Conservation (phyloP, 2,888 invertebrate genomes). For the Heliconius ismenius region DNA sequence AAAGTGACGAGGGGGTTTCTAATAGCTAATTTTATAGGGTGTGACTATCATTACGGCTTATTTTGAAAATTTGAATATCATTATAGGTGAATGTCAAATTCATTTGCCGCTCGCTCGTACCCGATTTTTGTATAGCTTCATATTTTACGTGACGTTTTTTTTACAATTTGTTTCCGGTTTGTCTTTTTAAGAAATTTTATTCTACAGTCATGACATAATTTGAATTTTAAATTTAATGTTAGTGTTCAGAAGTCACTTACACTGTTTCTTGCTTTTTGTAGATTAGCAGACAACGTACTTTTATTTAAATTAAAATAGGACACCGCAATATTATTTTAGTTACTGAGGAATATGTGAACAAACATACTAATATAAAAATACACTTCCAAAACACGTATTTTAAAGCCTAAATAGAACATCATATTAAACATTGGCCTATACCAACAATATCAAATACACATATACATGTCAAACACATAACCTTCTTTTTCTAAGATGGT, state of each 20-base stretch:
- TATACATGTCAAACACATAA: neutral
- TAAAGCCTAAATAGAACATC: neutral
- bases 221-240: neutral
- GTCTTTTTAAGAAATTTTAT: neutral
- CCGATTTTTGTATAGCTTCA: neutral
- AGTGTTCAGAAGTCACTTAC: no score
- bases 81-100: slow-evolving; percentile 27
- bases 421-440: neutral
- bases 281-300: no score
- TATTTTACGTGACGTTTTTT: neutral
- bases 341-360: no score
- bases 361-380: no score
- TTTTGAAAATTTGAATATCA: slow-evolving; percentile 31
- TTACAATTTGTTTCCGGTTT: neutral
- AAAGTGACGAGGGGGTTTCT: slow-evolving; percentile 58
- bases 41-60: slow-evolving; percentile 40
- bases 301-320: no score
- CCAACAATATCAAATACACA: neutral
- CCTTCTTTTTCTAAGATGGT: neutral
- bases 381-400: neutral
- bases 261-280: no score
- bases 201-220: neutral
- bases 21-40: slow-evolving; percentile 46
- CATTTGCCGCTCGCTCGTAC: slow-evolving; percentile 21
- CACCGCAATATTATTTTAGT: no score